A percentile compares a stretch with the other conserved stretches of the same genome.
Conservation (phyloP, 2,888 invertebrate genomes). For the Agrotis ipsilon region DNA sequence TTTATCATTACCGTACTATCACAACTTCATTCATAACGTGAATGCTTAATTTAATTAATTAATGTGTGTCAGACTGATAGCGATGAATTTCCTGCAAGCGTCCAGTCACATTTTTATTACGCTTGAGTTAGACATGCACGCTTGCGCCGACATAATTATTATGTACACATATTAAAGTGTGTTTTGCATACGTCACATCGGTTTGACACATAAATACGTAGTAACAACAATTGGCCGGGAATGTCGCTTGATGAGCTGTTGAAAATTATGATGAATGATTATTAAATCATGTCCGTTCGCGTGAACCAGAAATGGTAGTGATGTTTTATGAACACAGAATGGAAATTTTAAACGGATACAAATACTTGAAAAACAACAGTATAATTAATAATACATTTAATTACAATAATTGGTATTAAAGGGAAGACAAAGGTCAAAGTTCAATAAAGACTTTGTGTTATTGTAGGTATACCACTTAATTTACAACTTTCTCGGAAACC, state of each 20-base stretch:
- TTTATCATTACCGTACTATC: slow-evolving; percentile 33
- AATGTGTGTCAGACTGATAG: slow-evolving; percentile 47
- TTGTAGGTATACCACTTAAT: background rate
- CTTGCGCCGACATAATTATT: slow-evolving; percentile 9
- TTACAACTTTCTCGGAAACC: slow-evolving; percentile 18
- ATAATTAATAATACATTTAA: background rate
- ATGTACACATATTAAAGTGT: slow-evolving; percentile 21
- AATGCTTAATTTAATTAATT: slow-evolving; percentile 51
- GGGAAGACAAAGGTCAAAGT: background rate
- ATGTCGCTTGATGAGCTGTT: slow-evolving; percentile 42
- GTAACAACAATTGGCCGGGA: slow-evolving; percentile 26
- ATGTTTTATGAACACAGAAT: too few species aligned
- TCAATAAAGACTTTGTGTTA: slow-evolving; percentile 6
- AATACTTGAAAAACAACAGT: slow-evolving; percentile 6
- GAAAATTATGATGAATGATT: slow-evolving; percentile 46
- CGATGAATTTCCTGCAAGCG: slow-evolving; percentile 36
- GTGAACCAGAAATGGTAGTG: slow-evolving; percentile 13
- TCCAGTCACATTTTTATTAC: slow-evolving; percentile 55
- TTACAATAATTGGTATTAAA: too few species aligned
- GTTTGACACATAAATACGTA: slow-evolving; percentile 31
- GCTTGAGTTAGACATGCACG: slow-evolving; percentile 32
- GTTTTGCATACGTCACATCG: slow-evolving; percentile 50
- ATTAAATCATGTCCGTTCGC: slow-evolving; percentile 26
- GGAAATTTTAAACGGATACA: background rate
- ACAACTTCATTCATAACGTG: slow-evolving; percentile 49